These are phyloP conservation scores for Cecidostiba fungosa DNA, from an alignment of 2,888 invertebrate genomes.

Conservation along the genomic window DNA sequence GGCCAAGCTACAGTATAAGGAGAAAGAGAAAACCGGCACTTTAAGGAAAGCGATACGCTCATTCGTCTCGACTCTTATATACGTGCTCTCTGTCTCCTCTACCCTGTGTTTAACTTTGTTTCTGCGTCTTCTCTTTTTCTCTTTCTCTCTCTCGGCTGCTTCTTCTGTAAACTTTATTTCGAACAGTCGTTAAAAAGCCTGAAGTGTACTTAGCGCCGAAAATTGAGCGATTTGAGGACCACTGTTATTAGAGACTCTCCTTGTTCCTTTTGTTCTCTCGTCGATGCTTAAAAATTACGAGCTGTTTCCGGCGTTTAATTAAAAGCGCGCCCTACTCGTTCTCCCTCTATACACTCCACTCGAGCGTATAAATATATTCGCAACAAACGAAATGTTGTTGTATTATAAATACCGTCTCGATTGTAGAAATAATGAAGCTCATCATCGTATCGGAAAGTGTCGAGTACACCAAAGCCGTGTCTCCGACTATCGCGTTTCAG, in stretches of 20 bases:
- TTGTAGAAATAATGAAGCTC: background rate
- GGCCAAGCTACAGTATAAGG: constrained; percentile 55
- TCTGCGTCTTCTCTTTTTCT: constrained; percentile 32
- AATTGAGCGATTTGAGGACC: constrained; percentile 58
- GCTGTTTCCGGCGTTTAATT: constrained; percentile 33
- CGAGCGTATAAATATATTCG: no score
- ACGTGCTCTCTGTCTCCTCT: constrained; percentile 18
- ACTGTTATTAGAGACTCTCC: constrained; percentile 41
- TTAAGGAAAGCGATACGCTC: constrained; percentile 74
- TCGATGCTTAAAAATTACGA: constrained; percentile 29
- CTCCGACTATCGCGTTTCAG: constrained; percentile 71
- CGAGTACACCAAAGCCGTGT: constrained; percentile 8
- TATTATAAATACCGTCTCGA: no score
- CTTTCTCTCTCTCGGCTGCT: background rate
- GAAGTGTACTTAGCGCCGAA: constrained; percentile 56
- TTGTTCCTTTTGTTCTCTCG: constrained; percentile 26
- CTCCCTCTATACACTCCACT: no score
- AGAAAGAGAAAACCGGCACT: constrained; percentile 68
- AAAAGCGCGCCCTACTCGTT: background rate
- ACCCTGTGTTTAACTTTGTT: constrained; percentile 53
- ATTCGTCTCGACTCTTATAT: constrained; percentile 67
- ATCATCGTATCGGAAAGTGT: constrained; percentile 5
- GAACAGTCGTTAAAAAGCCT: constrained; percentile 49
- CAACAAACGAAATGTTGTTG: no score
- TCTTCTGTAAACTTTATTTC: constrained; percentile 51